phyloP scores from a whole-genome alignment of 2,888 invertebrate species.

The Perithous albicinctus region DNA sequence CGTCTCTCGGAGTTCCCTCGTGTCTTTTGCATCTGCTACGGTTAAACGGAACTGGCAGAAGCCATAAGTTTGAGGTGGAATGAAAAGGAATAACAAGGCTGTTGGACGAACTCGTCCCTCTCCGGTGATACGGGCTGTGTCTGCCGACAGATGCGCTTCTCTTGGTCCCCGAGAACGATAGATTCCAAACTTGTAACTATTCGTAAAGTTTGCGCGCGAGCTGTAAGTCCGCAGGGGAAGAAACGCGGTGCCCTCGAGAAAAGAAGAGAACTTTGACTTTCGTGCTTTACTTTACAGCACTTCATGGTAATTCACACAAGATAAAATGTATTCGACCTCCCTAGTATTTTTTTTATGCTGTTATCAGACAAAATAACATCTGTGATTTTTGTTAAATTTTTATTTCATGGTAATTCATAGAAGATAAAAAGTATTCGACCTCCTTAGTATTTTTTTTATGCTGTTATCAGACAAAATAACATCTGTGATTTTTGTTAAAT shows the following conservation, averaged over 20 bases:
- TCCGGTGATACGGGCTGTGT: too few species aligned
- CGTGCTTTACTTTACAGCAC: conserved; percentile 20
- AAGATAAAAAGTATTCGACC: too few species aligned
- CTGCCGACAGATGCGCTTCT: too few species aligned
- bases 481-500: too few species aligned
- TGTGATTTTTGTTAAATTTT: too few species aligned
- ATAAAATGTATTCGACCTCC: too few species aligned
- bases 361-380: too few species aligned
- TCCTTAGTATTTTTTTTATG: too few species aligned
- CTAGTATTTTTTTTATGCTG: too few species aligned
- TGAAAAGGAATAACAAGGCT: background rate
- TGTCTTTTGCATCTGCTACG: background rate
- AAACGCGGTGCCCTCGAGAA: background rate
- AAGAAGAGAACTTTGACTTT: conserved; percentile 27
- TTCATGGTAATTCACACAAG: too few species aligned
- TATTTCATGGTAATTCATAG: too few species aligned
- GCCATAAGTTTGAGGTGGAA: background rate
- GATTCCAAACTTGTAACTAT: conserved; percentile 20
- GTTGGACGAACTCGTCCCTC: conserved; percentile 6
- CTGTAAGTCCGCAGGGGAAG: background rate
- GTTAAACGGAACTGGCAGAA: background rate
- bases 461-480: too few species aligned
- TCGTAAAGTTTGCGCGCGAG: conserved; percentile 21
- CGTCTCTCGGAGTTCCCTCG: background rate
- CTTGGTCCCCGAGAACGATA: background rate